A percentile compares a stretch with the other conserved stretches of the same genome.
phyloP scores from a whole-genome alignment of 2,888 invertebrate genomes.

The Geotrupes spiniger region DNA sequence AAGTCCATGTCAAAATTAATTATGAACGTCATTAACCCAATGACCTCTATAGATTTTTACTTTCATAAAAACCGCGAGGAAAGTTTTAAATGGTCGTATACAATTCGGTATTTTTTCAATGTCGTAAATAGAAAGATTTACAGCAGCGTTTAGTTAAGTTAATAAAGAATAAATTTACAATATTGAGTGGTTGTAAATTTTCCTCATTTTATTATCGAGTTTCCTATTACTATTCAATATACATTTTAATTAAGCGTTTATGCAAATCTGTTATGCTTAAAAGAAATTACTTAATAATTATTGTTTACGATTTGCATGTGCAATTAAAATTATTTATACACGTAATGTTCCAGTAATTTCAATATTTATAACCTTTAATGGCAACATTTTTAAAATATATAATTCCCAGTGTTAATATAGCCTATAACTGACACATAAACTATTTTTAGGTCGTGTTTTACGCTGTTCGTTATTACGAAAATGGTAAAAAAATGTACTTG shows the following conservation, averaged over 20 bases:
- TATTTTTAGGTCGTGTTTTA: not conserved
- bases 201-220: constrained; percentile 5
- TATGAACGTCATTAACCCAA: too few species aligned
- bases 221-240: constrained; percentile 6
- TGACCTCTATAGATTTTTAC: too few species aligned
- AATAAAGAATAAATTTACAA: constrained; percentile 3
- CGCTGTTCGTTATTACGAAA: not conserved
- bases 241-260: constrained; percentile 9
- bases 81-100: too few species aligned
- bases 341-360: constrained; percentile 7
- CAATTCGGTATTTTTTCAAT: too few species aligned
- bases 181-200: not conserved
- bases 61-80: too few species aligned
- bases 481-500: too few species aligned
- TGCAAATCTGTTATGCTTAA: constrained; percentile 6
- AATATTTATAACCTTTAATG: constrained; percentile 1
- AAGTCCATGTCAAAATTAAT: too few species aligned
- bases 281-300: constrained; percentile 14
- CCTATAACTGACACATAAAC: constrained; percentile 4
- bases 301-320: constrained; percentile 10
- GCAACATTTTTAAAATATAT: not conserved
- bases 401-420: constrained; percentile 1
- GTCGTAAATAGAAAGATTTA: too few species aligned
- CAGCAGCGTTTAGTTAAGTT: too few species aligned
- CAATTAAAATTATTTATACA: constrained; percentile 9